These are phyloP conservation scores for Phalacrocorax pelagicus DNA, from an alignment of 2,113 vertebrate genomes.

Conservation along the genomic window DNA sequence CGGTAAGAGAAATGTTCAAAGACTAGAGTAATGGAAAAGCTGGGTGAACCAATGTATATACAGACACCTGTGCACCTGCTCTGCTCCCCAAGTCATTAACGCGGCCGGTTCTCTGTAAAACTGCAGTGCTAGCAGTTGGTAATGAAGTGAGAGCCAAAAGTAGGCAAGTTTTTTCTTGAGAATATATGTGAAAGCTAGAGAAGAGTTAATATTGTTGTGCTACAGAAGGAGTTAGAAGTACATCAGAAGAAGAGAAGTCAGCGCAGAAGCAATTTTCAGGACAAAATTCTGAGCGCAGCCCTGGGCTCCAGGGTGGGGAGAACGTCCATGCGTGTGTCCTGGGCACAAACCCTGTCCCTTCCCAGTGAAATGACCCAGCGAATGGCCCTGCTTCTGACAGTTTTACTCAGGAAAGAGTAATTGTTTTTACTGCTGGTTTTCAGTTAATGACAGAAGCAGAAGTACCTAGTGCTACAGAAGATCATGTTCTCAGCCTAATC, in stretches of 20 bases:
- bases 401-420: not conserved
- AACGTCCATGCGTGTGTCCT: not conserved
- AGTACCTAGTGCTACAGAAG: not conserved
- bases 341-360: not conserved
- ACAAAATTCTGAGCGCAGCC: not conserved
- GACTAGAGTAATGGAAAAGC: not conserved
- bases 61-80: not conserved
- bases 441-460: slow-evolving; percentile 26
- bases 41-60: not conserved
- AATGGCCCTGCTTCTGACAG: not conserved
- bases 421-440: not conserved
- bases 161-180: not conserved
- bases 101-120: not conserved
- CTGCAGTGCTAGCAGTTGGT: not conserved
- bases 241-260: not conserved
- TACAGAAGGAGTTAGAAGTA: not conserved
- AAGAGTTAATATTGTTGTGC: not conserved
- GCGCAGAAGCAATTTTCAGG: not conserved
- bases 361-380: not conserved
- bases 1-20: not conserved
- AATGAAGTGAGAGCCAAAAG: not conserved
- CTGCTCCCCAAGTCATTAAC: not conserved
- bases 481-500: slow-evolving; percentile 9
- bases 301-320: not conserved
- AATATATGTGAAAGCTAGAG: not conserved